Percentiles rank a stretch among this genome's conserved stretches.
phyloP scores from a whole-genome alignment of 2,113 vertebrate species.

The Seriola aureovittata region DNA sequence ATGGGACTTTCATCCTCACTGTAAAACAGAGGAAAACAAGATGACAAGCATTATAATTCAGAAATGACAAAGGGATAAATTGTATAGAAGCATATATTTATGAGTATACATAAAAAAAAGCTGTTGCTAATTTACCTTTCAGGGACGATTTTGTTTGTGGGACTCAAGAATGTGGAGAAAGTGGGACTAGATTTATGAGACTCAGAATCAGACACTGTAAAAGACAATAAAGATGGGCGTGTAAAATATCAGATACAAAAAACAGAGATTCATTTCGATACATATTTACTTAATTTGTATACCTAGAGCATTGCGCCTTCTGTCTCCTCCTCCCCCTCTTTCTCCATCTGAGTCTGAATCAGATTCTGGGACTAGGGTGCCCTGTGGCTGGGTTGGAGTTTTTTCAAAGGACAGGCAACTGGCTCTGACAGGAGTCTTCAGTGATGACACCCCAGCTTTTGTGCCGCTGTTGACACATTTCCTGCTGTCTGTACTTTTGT shows the following conservation, averaged over 20 bases:
- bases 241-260: slow-evolving; percentile 8
- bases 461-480: slow-evolving; percentile 27
- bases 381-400: slow-evolving; percentile 69
- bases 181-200: slow-evolving; percentile 71
- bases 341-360: slow-evolving; percentile 89
- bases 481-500: slow-evolving; percentile 23
- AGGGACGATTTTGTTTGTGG: slow-evolving; percentile 76
- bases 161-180: slow-evolving; percentile 80
- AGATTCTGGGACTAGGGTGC: slow-evolving; percentile 84
- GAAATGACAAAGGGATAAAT: not conserved
- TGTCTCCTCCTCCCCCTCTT: slow-evolving; percentile 37
- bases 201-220: slow-evolving; percentile 73
- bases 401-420: slow-evolving; percentile 60
- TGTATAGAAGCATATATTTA: not conserved
- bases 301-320: slow-evolving; percentile 51
- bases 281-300: slow-evolving; percentile 8
- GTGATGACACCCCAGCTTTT: not conserved
- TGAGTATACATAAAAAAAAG: not conserved
- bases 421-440: slow-evolving; percentile 45
- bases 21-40: slow-evolving; percentile 39
- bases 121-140: slow-evolving; percentile 79
- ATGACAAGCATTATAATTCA: not conserved
- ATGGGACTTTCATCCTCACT: slow-evolving; percentile 83
- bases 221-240: slow-evolving; percentile 12
- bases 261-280: rapidly evolving